Evolutionary conservation across 2,888 invertebrate genomes (phyloP).

Genomic region (Cephus nigrinus): DNA sequence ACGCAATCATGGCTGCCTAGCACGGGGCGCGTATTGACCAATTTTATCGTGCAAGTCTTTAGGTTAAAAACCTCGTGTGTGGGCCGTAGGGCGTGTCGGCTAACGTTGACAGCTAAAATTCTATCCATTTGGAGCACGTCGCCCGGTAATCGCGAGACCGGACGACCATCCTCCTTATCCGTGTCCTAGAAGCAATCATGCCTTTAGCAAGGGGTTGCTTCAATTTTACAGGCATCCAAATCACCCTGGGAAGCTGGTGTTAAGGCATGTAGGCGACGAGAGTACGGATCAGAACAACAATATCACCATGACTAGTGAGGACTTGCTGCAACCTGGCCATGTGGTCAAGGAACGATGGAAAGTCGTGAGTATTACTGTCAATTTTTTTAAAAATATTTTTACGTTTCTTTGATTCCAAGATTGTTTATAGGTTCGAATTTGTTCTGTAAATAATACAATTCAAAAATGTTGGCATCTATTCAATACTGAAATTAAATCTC

Average conservation of each 20-base stretch:
- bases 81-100: slow-evolving; percentile 42
- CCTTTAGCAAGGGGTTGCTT: slow-evolving; percentile 15
- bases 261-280: slow-evolving; percentile 64
- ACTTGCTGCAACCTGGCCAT: slow-evolving; percentile 94
- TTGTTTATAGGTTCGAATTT: not conserved
- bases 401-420: not conserved
- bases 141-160: not conserved
- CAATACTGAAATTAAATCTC: not conserved
- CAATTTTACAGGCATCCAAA: slow-evolving; percentile 53
- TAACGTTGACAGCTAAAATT: not conserved
- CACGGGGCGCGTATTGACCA: slow-evolving; percentile 53
- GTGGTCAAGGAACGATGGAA: slow-evolving; percentile 99
- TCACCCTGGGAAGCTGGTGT: slow-evolving; percentile 54
- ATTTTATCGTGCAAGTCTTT: slow-evolving; percentile 33
- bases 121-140: not conserved
- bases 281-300: slow-evolving; percentile 74
- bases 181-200: not conserved
- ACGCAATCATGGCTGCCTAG: slow-evolving; percentile 64
- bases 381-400: not conserved
- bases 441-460: not conserved
- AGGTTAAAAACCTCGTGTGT: slow-evolving; percentile 38
- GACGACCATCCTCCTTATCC: not conserved
- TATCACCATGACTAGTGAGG: slow-evolving; percentile 91
- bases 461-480: not conserved
- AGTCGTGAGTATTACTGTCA: slow-evolving; percentile 74